Evolutionary conservation across 2,888 invertebrate genomes (phyloP), one percentile per base, ranked within the genome.

Genomic region (Luperina testacea): DNA sequence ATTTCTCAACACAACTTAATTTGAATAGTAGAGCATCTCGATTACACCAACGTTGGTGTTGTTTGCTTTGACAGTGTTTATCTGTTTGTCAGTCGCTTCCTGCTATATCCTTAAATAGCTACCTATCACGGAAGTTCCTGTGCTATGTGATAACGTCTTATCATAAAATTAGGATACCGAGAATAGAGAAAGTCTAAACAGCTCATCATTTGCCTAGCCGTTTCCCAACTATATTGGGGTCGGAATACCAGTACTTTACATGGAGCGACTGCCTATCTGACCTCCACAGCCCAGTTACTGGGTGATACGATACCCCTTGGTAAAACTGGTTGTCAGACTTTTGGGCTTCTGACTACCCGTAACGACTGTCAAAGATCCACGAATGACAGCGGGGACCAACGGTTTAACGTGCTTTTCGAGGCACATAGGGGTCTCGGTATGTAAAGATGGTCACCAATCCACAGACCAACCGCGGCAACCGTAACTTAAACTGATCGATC

Each of bases 11-110:
- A 42, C 69, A 20, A 42, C 59, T 70, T 70, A 24, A 59, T 24
- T 80, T 71, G 24, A 45, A 57, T 38, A 42, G n/a, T 68, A 68
- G 45, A 71, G n/a, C 17, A 65, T 38, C 65, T 67, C 27, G 24
- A 77, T 53, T 71, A 71, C 24, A 59, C 17, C 51, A 71, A 76
- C 24, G 20, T 57, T n/a, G 27, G 11, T 15, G 8, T 81, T 32
- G 32, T 17, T 80, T 42, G 20, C 9, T 57, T 38, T 80, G 13
- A 64, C 27, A 69, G 38, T 51, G 13, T 67, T 32, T 5, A 71
- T 70, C 8, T 68, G 11, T 45, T 32, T 32, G 11, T 27, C 8
- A 45, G 32, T n/a, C 1, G 24, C 15, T 45, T 69, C 20, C 27
- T 51, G 51, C n/a, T 42, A 3, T 15, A 59, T 77, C 11, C 24